A percentile compares a stretch with the other conserved stretches of the same genome.
phyloP scores from a whole-genome alignment of 1,140 invertebrate genomes.

The Stratiolaelaps scimitus region DNA sequence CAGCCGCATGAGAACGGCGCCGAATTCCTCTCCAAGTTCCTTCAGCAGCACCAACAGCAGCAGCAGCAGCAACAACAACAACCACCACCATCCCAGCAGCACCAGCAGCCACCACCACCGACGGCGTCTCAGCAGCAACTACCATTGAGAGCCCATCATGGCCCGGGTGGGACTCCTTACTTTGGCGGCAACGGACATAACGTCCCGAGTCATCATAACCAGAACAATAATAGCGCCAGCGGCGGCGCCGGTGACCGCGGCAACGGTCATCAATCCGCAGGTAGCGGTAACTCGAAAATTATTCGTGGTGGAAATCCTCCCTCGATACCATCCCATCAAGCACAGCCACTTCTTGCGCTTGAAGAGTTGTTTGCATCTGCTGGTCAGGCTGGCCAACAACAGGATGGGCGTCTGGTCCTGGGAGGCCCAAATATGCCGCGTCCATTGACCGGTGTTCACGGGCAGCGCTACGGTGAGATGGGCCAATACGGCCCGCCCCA shows the following conservation, averaged over 20 bases:
- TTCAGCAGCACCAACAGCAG: slow-evolving; percentile 23
- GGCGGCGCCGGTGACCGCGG: neutral
- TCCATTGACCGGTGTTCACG: slow-evolving; percentile 9
- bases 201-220: no score
- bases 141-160: neutral
- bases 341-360: no score
- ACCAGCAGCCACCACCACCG: neutral
- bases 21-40: slow-evolving; percentile 11
- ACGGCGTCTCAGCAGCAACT: neutral
- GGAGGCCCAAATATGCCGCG: neutral
- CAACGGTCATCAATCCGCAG: neutral
- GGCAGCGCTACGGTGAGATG: neutral
- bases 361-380: no score
- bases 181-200: neutral
- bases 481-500: neutral
- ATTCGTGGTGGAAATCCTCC: no score
- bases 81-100: neutral
- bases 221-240: neutral
- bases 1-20: slow-evolving; percentile 1
- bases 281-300: no score
- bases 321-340: neutral
- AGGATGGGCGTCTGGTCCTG: neutral
- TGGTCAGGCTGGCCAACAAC: no score
- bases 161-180: neutral
- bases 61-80: slow-evolving; percentile 15